Evolutionary conservation across 2,888 invertebrate species (phyloP), one percentile per base, ranked within the genome.

Genomic region (Ormia ochracea): DNA sequence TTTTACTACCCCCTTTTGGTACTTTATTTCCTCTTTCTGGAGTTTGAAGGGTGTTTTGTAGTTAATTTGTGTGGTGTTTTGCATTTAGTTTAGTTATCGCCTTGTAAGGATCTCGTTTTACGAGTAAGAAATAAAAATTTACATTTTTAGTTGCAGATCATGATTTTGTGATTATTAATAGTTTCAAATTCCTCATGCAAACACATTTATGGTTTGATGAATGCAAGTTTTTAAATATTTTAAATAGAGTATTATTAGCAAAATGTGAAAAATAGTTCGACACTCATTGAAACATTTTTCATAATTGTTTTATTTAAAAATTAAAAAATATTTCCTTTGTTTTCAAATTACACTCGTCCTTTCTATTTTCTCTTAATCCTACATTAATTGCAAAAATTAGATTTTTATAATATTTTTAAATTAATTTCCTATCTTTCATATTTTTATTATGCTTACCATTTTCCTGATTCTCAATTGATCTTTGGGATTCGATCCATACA

Each of bases 171-270:
- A 79, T 70, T 79, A 75, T 75, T 79, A 75, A 79, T 75, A 75
- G 79, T 79, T 79, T 79, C 79, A 75, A 79, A 79, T 79, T 79
- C 75, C 79, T 74, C 63, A 70, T 65, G 65, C 56, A 66, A 78
- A 78, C 59, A 68, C 17, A 56, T 56, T 73, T 12, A 45, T 45
- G 43, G 14, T 31, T 36, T 38, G 26, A 41, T 19, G 19, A 23
- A 38, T 26, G 19, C 19, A 4, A 36, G 36, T 23, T 50, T 50
- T 50, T 36, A 3, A 36, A 36, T 14, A 65, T 48, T 23, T 23
- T 19, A 31, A 43, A 45, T 6, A 59, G n/a, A 36, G 43, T 17
- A 41, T 28, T 10, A 2, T 28, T 26, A 10, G 23, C 7, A 4
- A 14, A 7, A 31, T 10, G 31, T 6, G 3, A 14, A n/a, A n/a